Evolutionary conservation across 2,888 invertebrate species (phyloP), one percentile per base, ranked within the genome.

Genomic region (Dromius quadrimaculatus): DNA sequence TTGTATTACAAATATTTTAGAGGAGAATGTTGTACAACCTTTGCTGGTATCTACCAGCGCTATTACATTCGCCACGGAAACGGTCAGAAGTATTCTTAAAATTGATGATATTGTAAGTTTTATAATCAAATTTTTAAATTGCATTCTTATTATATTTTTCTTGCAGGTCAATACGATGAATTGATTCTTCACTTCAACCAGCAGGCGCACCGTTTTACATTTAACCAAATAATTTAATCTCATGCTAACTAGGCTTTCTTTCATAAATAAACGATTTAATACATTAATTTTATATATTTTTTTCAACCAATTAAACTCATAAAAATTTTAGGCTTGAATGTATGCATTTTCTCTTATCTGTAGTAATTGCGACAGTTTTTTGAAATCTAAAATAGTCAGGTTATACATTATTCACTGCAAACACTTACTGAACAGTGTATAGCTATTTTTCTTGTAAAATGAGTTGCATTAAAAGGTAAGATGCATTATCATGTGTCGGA

Each of bases 21-120:
- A 95, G 75, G 98, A 99, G 84, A 93, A 96, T 85, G 98, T 99
- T 71, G 91, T 99, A 71, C 99, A 99, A 83, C 99, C 99, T 47
- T 87, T 99, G 76, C 88, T 98, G 79, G 99, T 99, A 63, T 95
- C 96, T 70, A 91, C 91, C 61, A 96, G 95, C 76, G 96, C 97
- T 57, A 90, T 99, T 75, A 94, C 91, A 66, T 89, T 99, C 77
- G 93, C 99, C 73, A 92, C 98, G 0, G 99, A 99, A 86, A 98
- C 98, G 61, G 95, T 98, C 73, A 90, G 98, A 77, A 95, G 96
- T 77, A 98, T 99, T 84, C 88, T 99, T 80, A 99, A 99, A 87
- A 99, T 99, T 79, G 99, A 99, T 84, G 99, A 99, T 84, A 98
- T 99, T 83, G 96, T 98, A 78, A 90, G 92, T 86, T 80, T 43